Percentiles rank a stretch among this genome's conserved stretches.
Conservation (phyloP, 2,888 invertebrate genomes). For the Amphiduros pacificus region DNA sequence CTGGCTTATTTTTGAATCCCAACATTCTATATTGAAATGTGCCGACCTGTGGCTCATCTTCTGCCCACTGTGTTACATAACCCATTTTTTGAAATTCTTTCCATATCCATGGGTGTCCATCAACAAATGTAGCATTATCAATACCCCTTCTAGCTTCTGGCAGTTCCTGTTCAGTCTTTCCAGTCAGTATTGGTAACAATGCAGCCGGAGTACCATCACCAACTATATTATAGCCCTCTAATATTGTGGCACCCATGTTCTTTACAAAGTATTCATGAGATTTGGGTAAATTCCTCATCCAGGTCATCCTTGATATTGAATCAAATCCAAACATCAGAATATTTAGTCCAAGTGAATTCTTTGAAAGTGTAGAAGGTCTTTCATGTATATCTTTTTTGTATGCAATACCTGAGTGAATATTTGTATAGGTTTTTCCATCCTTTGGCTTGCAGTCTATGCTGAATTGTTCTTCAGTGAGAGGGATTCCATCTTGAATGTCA, state of each 20-base stretch:
- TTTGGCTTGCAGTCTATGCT: constrained; percentile 44
- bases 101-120: constrained; percentile 85
- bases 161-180: constrained; percentile 9
- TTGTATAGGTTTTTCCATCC: constrained; percentile 66
- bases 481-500: constrained; percentile 31
- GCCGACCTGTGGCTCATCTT: constrained; percentile 81
- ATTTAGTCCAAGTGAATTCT: constrained; percentile 66
- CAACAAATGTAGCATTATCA: constrained; percentile 68
- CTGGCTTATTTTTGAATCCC: constrained; percentile 80
- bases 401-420: constrained; percentile 68
- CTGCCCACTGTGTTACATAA: constrained; percentile 75
- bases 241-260: constrained; percentile 34
- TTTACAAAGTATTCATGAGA: constrained; percentile 41
- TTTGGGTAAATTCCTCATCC: constrained; percentile 43
- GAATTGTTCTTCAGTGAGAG: constrained; percentile 48
- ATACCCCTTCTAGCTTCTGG: constrained; percentile 47
- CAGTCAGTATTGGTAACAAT: constrained; percentile 15
- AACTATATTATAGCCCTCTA: constrained; percentile 24
- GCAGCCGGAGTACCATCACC: constrained; percentile 11
- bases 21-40: constrained; percentile 79
- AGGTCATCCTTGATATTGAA: constrained; percentile 76
- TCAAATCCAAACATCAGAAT: constrained; percentile 87
- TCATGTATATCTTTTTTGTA: constrained; percentile 19
- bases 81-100: constrained; percentile 68
- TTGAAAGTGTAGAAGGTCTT: not conserved